Percentiles rank a stretch among this genome's conserved stretches.
Evolutionary conservation across 2,797 vertebrate species (phyloP).

Genomic region (Pipistrellus pygmaeus): DNA sequence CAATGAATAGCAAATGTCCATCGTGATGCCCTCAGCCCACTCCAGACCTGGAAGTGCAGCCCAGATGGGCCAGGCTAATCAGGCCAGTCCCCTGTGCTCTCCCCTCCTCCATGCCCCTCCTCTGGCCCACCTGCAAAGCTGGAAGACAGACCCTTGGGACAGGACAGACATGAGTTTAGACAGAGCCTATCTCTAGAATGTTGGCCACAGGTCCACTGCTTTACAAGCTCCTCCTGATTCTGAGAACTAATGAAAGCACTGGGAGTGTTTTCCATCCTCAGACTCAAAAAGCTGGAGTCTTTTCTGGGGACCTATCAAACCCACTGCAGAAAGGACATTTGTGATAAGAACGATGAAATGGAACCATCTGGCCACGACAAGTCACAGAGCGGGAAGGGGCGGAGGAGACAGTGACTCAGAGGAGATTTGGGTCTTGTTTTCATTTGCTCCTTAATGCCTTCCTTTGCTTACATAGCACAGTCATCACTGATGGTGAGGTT

Average conservation of each 20-base stretch:
- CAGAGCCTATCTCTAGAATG: neutral
- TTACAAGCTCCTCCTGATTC: constrained; percentile 45
- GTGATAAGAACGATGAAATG: constrained; percentile 72
- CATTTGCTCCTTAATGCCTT: constrained; percentile 11
- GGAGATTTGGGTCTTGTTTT: neutral
- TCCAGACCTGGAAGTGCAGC: too few species aligned
- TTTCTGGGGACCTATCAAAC: constrained; percentile 74
- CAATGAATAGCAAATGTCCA: neutral
- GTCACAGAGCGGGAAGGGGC: neutral
- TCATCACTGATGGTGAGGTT: constrained; percentile 15
- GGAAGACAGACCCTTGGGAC: neutral
- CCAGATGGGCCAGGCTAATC: neutral
- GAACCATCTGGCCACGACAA: constrained; percentile 72
- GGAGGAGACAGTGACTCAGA: neutral
- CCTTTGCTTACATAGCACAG: constrained; percentile 29
- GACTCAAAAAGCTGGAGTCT: constrained; percentile 19
- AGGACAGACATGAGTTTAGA: neutral
- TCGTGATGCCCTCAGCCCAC: neutral
- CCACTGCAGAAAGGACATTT: constrained; percentile 72
- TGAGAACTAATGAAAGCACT: constrained; percentile 41
- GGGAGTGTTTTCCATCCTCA: constrained; percentile 25
- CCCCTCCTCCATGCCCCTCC: neutral
- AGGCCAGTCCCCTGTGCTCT: neutral
- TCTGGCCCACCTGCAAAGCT: neutral
- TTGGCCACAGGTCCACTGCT: neutral